Base-by-base conservation (phyloP, 2,888 invertebrate species). In the Germaria angustata region DNA sequence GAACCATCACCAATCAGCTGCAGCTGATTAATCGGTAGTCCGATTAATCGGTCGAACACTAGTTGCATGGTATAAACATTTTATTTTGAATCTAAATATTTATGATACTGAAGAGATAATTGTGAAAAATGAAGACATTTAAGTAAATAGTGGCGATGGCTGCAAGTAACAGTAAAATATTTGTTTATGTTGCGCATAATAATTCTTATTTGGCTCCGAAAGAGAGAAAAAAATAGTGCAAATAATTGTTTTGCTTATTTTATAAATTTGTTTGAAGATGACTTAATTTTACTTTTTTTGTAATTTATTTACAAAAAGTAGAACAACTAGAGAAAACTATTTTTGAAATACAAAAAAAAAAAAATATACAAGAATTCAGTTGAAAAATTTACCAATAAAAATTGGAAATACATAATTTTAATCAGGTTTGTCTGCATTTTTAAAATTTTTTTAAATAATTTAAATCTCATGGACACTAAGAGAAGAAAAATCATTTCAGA, bases 51-150 rank as follows among this genome's bases (percentile, higher is more conserved):
- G 49, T 13, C 11, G 11, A 4, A 11, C 22, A 22, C 49, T 5
- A 44, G 1, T 17, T 9, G 3, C 4, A 49, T 1, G 13, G 49
- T 49, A 24, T 17, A n/a, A 41, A 34, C 6, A 28, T 4, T 24
- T 51, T 39, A 57, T 59, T 53, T 68, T 51, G 2, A 76, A 59
- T 59, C 28, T 59, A 39, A 69, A 77, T 41, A 69, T 69, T 69
- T 77, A 57, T 69, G 34, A 68, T 22, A 69, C 8, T 8, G 9
- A 9, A 75, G 44, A 75, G 55, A 46, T 34, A 22, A 34, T 24
- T 65, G 36, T 22, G 32, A 73, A 75, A 75, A 75, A 57, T 46
- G 55, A 65, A 57, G 24, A 44, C 22, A 57, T 65, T 32, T 36
- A n/a, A 17, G 34, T n/a, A 63, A 51, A 36, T 28, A 32, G 11